These are phyloP conservation scores for Labroides dimidiatus DNA, from an alignment of 2,797 vertebrate genomes.

Conservation along the genomic window DNA sequence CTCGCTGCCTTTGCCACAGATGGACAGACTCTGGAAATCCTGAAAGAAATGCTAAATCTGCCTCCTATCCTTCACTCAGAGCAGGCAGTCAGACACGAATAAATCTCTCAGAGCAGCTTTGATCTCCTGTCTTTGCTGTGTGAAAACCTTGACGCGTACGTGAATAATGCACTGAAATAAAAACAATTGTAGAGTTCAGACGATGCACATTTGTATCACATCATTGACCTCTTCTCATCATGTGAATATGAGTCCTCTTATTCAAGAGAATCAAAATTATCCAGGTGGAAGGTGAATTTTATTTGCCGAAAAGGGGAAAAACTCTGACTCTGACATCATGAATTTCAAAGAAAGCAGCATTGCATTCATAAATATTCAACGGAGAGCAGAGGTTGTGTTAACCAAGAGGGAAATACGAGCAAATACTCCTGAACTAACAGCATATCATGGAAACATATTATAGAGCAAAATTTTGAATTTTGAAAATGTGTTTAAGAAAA, in stretches of 20 bases:
- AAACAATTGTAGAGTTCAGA: neutral
- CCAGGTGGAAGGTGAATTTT: conserved; percentile 27
- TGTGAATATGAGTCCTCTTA: neutral
- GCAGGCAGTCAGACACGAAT: conserved; percentile 3
- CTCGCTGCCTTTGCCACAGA: conserved; percentile 42
- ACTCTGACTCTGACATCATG: conserved; percentile 34
- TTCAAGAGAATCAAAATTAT: conserved; percentile 26
- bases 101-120: conserved; percentile 18
- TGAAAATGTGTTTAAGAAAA: neutral
- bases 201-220: neutral
- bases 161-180: neutral
- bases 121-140: conserved; percentile 8
- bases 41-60: conserved; percentile 25
- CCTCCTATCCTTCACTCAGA: conserved; percentile 14
- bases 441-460: neutral
- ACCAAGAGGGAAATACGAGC: conserved; percentile 33
- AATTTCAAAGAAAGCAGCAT: conserved; percentile 54
- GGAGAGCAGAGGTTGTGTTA: conserved; percentile 19
- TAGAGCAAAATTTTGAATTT: conserved; percentile 3
- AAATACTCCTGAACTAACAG: conserved; percentile 25
- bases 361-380: conserved; percentile 49
- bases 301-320: conserved; percentile 25
- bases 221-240: neutral
- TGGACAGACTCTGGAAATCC: conserved; percentile 41
- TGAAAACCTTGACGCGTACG: conserved; percentile 9